phyloP scores from a whole-genome alignment of 2,113 vertebrate species.

The Acanthisitta chloris region DNA sequence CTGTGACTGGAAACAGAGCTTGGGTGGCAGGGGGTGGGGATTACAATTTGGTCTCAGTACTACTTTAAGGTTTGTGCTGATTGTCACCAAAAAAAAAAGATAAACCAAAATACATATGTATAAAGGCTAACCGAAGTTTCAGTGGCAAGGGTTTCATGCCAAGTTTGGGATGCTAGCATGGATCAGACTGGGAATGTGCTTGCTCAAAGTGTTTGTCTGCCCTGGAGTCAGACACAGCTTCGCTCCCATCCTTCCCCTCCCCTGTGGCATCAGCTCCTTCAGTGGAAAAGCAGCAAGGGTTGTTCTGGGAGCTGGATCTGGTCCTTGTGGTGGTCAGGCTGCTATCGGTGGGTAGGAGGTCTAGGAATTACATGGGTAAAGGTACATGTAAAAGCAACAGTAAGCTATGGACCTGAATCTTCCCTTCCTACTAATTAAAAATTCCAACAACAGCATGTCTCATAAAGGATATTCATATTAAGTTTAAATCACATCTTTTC shows the following conservation, averaged over 20 bases:
- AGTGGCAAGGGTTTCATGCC: background rate
- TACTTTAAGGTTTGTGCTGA: background rate
- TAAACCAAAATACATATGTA: background rate
- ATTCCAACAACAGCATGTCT: slow-evolving; percentile 32
- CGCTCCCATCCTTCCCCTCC: background rate
- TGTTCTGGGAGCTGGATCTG: background rate
- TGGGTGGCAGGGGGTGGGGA: background rate
- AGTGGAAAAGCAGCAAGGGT: background rate
- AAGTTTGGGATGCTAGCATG: background rate
- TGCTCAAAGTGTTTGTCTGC: background rate
- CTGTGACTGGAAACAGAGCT: background rate
- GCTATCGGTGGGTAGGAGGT: background rate
- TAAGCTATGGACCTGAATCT: background rate
- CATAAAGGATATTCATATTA: background rate
- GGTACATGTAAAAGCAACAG: background rate
- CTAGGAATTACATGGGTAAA: background rate
- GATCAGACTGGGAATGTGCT: background rate
- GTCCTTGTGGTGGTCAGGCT: background rate
- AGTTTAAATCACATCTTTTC: slow-evolving; percentile 52
- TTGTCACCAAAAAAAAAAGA: background rate
- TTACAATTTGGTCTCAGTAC: background rate
- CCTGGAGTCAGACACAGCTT: background rate
- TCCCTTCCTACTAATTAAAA: background rate
- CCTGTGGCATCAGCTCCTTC: background rate
- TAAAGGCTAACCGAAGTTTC: background rate